Percentiles rank a stretch among this genome's conserved stretches.
Evolutionary conservation across 2,888 invertebrate species (phyloP).

Genomic region (Ptychoptera contaminata): DNA sequence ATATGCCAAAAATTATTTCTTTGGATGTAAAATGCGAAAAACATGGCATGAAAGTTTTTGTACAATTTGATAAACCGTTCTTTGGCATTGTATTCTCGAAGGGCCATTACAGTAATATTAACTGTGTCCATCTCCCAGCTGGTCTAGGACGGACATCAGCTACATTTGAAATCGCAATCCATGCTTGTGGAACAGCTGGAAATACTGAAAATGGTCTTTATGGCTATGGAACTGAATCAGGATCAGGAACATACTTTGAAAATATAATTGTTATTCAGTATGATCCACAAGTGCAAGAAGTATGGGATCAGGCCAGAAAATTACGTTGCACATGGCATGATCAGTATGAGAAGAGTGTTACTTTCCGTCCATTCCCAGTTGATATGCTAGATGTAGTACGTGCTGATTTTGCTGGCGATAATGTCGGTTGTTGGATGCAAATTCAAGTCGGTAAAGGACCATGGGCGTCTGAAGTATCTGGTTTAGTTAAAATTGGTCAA

Average conservation of each 20-base stretch:
- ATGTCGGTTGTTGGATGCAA: conserved; percentile 96
- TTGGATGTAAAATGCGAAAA: conserved; percentile 90
- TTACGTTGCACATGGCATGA: conserved; percentile 90
- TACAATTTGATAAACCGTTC: conserved; percentile 90
- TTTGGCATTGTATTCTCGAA: conserved; percentile 92
- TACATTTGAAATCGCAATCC: conserved; percentile 81
- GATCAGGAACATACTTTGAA: conserved; percentile 85
- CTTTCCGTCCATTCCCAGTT: conserved; percentile 86
- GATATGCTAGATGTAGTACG: conserved; percentile 91
- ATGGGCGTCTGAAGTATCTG: conserved; percentile 90
- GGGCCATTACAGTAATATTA: conserved; percentile 83
- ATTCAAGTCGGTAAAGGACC: conserved; percentile 91
- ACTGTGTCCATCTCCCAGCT: conserved; percentile 81
- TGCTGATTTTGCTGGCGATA: conserved; percentile 88
- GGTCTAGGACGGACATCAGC: conserved; percentile 73
- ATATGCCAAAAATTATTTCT: conserved; percentile 86
- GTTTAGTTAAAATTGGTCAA: conserved; percentile 86
- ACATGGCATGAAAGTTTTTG: conserved; percentile 81
- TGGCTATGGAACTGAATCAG: conserved; percentile 74
- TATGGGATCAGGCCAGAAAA: conserved; percentile 89
- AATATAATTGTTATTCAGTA: conserved; percentile 89
- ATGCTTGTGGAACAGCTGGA: conserved; percentile 82
- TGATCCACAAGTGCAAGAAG: conserved; percentile 86
- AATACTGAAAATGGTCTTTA: conserved; percentile 81
- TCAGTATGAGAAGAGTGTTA: conserved; percentile 88